Percentiles rank a stretch among this genome's conserved stretches.
Evolutionary conservation across 2,888 invertebrate genomes (phyloP).

Genomic region (Aproaerema taeniolella): DNA sequence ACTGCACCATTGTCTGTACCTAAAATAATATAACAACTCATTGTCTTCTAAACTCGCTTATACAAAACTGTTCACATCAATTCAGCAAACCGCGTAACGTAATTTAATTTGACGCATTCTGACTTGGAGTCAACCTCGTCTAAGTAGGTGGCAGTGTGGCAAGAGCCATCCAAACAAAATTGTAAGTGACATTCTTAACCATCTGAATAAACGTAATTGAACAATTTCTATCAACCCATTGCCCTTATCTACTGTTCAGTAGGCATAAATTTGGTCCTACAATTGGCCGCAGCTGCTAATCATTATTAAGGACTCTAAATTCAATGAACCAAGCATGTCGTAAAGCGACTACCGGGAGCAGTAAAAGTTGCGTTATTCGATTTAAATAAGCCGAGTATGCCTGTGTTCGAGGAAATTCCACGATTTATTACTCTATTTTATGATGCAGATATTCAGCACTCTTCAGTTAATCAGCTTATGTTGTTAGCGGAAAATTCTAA

Average conservation of each 20-base stretch:
- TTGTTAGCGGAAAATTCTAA: no score
- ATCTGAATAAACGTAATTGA: slow-evolving; percentile 71
- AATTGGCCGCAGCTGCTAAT: slow-evolving; percentile 54
- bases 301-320: slow-evolving; percentile 44
- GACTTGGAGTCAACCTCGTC: slow-evolving; percentile 2
- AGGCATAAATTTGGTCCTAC: slow-evolving; percentile 36
- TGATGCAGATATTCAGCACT: no score
- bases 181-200: slow-evolving; percentile 69
- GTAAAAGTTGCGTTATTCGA: not conserved
- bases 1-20: no score
- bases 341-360: slow-evolving; percentile 5
- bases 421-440: not conserved
- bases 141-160: slow-evolving; percentile 28
- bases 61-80: slow-evolving; percentile 3
- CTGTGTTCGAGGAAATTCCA: not conserved
- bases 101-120: slow-evolving; percentile 6
- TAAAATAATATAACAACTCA: not conserved
- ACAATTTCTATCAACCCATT: slow-evolving; percentile 70
- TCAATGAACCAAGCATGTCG: slow-evolving; percentile 34
- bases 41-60: no score
- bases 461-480: no score
- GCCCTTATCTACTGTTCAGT: slow-evolving; percentile 56
- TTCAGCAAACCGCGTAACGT: slow-evolving; percentile 5
- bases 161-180: slow-evolving; percentile 51
- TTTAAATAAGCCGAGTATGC: not conserved